Conservation (phyloP, 30 jellyfish, hydroid and myxozoan species). For the Nemopilema nomurai region DNA sequence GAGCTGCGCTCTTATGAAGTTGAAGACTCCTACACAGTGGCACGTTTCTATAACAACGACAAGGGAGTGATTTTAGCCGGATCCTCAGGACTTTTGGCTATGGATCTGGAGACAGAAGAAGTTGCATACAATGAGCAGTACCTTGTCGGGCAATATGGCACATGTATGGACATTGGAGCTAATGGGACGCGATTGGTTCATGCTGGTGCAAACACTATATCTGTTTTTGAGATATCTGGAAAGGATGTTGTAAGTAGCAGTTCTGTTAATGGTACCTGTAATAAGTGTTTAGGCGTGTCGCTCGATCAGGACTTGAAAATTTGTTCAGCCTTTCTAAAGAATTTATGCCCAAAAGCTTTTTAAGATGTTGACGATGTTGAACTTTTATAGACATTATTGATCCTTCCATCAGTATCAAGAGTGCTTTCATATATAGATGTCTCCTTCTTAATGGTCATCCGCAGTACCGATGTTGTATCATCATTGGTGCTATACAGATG, state of each 20-base stretch:
- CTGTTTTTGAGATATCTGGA: slow-evolving; percentile 52
- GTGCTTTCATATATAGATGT: too few species aligned
- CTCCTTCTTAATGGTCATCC: not conserved
- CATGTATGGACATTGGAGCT: slow-evolving; percentile 29
- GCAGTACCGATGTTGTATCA: not conserved
- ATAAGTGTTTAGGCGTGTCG: too few species aligned
- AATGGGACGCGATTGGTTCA: slow-evolving; percentile 46
- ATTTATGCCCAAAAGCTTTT: too few species aligned
- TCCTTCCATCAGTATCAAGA: not conserved
- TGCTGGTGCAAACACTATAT: slow-evolving; percentile 36
- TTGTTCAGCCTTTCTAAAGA: too few species aligned
- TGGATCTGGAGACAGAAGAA: slow-evolving; percentile 70
- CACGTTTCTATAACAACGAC: slow-evolving; percentile 34
- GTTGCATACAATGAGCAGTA: slow-evolving; percentile 42
- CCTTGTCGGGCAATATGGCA: slow-evolving; percentile 55
- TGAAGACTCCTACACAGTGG: slow-evolving; percentile 4
- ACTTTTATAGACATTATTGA: not conserved
- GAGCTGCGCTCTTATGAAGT: slow-evolving; percentile 47
- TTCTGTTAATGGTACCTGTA: not conserved
- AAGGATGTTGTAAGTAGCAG: slow-evolving; percentile 51
- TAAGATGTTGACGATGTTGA: too few species aligned
- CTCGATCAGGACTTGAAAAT: too few species aligned
- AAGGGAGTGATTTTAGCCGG: slow-evolving; percentile 53
- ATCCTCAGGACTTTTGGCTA: slow-evolving; percentile 30
- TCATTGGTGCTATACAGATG: not conserved